Conservation (phyloP, 2,797 vertebrate genomes). For the Silurus aristotelis region DNA sequence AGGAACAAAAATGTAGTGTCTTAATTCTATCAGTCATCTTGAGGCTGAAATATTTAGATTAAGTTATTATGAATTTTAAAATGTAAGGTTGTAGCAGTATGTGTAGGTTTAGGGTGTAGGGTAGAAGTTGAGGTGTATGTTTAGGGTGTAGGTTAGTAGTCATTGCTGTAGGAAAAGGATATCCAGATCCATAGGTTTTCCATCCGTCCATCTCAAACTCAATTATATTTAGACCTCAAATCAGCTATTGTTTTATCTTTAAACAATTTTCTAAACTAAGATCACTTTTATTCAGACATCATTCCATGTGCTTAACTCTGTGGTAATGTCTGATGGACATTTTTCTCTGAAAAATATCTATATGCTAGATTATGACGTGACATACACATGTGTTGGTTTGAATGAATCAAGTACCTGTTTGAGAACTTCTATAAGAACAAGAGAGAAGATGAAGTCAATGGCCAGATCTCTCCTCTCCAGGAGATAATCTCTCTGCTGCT, state of each 20-base stretch:
- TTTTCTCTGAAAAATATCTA: not conserved
- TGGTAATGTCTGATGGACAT: not conserved
- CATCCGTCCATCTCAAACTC: too few relatives aligned
- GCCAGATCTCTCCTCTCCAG: constrained; percentile 96
- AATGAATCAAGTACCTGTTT: constrained; percentile 81
- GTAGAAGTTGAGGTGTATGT: too few relatives aligned
- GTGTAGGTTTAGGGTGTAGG: too few relatives aligned
- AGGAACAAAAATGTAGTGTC: not conserved
- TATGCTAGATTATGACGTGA: not conserved
- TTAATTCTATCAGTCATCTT: not conserved
- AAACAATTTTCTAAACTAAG: not conserved
- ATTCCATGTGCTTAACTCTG: not conserved
- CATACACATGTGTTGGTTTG: too few relatives aligned
- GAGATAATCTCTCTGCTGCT: constrained; percentile 97
- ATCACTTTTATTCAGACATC: not conserved
- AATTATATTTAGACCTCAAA: not conserved
- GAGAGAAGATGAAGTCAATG: constrained; percentile 97
- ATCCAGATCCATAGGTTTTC: too few relatives aligned
- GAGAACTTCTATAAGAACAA: constrained; percentile 97
- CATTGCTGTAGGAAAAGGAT: too few relatives aligned
- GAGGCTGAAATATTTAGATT: not conserved
- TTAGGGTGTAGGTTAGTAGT: too few relatives aligned
- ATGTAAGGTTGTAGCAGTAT: too few relatives aligned
- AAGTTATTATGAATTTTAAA: too few relatives aligned
- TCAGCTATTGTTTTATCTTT: not conserved